phyloP scores from a whole-genome alignment of 1,140 invertebrate genomes.

The Leucophenga varia region DNA sequence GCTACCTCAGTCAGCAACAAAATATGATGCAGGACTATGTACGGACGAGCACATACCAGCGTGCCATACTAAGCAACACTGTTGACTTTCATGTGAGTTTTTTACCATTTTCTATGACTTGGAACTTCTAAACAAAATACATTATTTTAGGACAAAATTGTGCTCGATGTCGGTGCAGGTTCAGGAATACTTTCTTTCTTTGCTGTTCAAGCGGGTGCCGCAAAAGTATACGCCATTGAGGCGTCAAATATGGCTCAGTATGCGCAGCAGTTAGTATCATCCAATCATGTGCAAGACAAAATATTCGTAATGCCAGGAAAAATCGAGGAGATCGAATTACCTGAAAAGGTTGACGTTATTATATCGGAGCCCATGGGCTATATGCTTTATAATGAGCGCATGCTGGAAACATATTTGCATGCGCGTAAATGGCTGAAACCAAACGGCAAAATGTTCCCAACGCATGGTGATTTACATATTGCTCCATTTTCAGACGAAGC shows the following conservation, averaged over 20 bases:
- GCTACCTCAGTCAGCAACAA: slow-evolving; percentile 98
- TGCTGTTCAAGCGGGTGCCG: slow-evolving; percentile 95
- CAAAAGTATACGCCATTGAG: slow-evolving; percentile 97
- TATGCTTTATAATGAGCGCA: slow-evolving; percentile 99
- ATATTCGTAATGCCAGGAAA: slow-evolving; percentile 95
- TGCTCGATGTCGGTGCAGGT: slow-evolving; percentile 95
- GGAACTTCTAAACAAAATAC: neutral
- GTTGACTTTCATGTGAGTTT: slow-evolving; percentile 77
- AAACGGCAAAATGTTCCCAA: slow-evolving; percentile 94
- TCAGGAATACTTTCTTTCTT: slow-evolving; percentile 99
- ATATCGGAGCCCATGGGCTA: slow-evolving; percentile 99
- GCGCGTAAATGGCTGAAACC: slow-evolving; percentile 97
- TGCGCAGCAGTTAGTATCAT: slow-evolving; percentile 87
- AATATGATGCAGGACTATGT: slow-evolving; percentile 99
- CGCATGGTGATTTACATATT: slow-evolving; percentile 93
- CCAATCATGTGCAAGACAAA: slow-evolving; percentile 84
- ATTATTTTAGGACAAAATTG: slow-evolving; percentile 72
- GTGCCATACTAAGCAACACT: slow-evolving; percentile 91
- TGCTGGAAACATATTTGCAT: slow-evolving; percentile 98
- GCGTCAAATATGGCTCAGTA: slow-evolving; percentile 98
- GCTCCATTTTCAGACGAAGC: slow-evolving; percentile 99
- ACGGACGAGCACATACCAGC: slow-evolving; percentile 96
- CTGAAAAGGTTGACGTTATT: slow-evolving; percentile 94
- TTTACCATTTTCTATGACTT: neutral
- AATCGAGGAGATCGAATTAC: slow-evolving; percentile 96